Evolutionary conservation across 2,888 invertebrate genomes (phyloP).

Genomic region (Tetranychus truncatus): DNA sequence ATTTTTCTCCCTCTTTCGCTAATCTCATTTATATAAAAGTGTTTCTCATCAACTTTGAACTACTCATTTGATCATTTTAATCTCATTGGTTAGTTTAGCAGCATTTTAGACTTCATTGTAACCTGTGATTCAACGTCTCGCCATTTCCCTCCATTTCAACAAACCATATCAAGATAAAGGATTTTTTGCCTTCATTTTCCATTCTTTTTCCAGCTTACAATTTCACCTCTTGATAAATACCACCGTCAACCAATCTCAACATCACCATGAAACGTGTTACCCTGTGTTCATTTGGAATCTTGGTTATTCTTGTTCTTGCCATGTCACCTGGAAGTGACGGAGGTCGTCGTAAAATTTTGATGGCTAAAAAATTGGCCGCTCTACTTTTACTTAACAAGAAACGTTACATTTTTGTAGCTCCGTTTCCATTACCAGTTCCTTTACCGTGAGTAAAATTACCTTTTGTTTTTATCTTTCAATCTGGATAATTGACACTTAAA

Average conservation of each 20-base stretch:
- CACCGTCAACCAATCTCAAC: not conserved
- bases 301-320: not conserved
- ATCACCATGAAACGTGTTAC: not conserved
- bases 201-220: not conserved
- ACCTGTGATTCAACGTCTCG: too few relatives aligned
- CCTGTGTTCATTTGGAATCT: not conserved
- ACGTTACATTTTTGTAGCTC: not conserved
- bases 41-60: not conserved
- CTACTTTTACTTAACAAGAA: not conserved
- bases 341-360: not conserved
- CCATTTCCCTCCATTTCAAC: too few relatives aligned
- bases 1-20: not conserved
- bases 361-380: constrained; percentile 8
- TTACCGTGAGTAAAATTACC: constrained; percentile 1
- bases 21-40: not conserved
- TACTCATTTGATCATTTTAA: too few relatives aligned
- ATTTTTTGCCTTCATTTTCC: not conserved
- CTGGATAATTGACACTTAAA: not conserved
- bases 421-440: constrained; percentile 2
- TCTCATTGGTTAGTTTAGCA: too few relatives aligned
- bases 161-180: not conserved
- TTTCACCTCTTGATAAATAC: not conserved
- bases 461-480: not conserved
- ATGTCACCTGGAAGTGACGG: not conserved
- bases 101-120: too few relatives aligned